Evolutionary conservation across 2,113 vertebrate genomes (phyloP), one percentile per base, ranked within the genome.

Genomic region (Ameiurus melas): DNA sequence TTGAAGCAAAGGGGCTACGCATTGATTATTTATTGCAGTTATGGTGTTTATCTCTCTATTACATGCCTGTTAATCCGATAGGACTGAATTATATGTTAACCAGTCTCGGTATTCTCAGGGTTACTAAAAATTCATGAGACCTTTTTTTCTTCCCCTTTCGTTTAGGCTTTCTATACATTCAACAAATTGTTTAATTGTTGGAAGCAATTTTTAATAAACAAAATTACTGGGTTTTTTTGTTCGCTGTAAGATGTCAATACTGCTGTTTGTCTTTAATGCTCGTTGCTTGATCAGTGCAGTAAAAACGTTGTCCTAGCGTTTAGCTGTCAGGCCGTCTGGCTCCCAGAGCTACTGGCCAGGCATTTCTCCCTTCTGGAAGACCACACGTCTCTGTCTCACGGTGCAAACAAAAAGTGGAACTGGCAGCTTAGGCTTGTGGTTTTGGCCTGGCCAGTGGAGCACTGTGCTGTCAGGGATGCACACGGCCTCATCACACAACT

Each of bases 21-120:
- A 95, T 95, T 94, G 94, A 94, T 96, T 95, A 96, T 96, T 95
- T 95, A 95, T 95, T 92, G 92, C 92, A 89, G 91, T 91, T 92
- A 78, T 90, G 90, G 90, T 94, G 88, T 93, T 94, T 93, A 92
- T 94, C 92, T 92, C 66, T 92, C 78, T 92, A 90, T 92, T 94
- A 93, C 91, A 93, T 89, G 91, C 87, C 86, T 89, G 88, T 93
- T 94, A 94, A 94, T 93, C 86, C 90, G 73, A 43, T 86, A 88
- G 83, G 87, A 90, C 90, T 79, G n/a, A 85, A 84, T 92, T 88
- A 92, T 92, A 88, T 62, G 84, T 91, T 94, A 91, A 94, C 55
- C 86, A 87, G 79, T 85, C 89, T 89, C 71, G 1, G 58, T 87
- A 30, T 64, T 89, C 78, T 77, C 30, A 0, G 25, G 75, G 53